phyloP scores from a whole-genome alignment of 2,888 invertebrate species.

The Sarcophaga rosellei region DNA sequence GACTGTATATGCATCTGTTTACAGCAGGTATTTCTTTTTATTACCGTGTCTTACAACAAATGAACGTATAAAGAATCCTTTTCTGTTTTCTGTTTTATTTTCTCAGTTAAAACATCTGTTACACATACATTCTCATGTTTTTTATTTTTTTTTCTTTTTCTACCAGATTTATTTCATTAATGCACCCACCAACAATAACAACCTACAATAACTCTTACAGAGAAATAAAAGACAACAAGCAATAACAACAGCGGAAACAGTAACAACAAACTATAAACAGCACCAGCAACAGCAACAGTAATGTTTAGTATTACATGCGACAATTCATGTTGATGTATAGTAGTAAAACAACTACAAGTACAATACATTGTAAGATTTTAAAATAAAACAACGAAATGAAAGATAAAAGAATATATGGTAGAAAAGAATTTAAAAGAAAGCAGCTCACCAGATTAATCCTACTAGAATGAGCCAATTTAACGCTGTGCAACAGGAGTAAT shows the following conservation, averaged over 20 bases:
- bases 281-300: neutral
- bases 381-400: too few relatives aligned
- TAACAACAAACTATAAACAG: conserved; percentile 14
- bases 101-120: conserved; percentile 50
- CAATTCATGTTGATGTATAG: too few relatives aligned
- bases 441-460: too few relatives aligned
- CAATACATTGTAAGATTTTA: too few relatives aligned
- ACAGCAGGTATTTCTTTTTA: conserved; percentile 36
- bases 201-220: neutral
- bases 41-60: conserved; percentile 41
- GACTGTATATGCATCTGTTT: neutral
- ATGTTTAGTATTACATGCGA: too few relatives aligned
- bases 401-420: too few relatives aligned
- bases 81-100: conserved; percentile 20
- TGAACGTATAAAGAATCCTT: conserved; percentile 39
- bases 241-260: conserved; percentile 24
- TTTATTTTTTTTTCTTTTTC: neutral
- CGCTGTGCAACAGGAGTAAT: too few relatives aligned
- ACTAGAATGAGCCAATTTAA: too few relatives aligned
- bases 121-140: neutral
- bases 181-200: conserved; percentile 30
- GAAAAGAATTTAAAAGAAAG: too few relatives aligned
- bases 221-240: neutral
- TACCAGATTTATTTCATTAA: conserved; percentile 57
- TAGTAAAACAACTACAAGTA: too few relatives aligned